phyloP scores from a whole-genome alignment of 2,113 vertebrate genomes.

The Trichechus manatus region DNA sequence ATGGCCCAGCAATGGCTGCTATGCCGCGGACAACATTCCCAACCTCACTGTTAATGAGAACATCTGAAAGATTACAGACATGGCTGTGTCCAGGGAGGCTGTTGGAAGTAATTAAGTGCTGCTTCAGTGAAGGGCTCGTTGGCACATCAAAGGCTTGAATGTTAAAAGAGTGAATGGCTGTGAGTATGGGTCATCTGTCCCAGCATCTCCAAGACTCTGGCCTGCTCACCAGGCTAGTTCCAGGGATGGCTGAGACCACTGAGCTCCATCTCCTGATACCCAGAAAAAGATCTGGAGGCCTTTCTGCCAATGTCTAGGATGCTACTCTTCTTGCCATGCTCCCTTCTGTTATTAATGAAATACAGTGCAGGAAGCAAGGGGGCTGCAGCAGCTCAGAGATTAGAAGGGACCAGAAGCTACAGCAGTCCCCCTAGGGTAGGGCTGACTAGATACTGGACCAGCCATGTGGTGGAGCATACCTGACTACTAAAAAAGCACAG shows the following conservation, averaged over 20 bases:
- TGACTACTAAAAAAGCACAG: background rate
- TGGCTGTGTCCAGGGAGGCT: background rate
- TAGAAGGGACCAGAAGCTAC: background rate
- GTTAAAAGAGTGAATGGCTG: background rate
- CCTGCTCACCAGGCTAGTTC: background rate
- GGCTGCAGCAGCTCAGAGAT: background rate
- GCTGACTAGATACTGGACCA: rapidly evolving
- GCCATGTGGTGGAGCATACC: rapidly evolving
- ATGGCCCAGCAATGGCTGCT: background rate
- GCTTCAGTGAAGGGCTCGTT: rapidly evolving
- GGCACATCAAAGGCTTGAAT: background rate
- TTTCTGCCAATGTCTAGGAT: background rate
- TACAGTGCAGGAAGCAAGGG: rapidly evolving
- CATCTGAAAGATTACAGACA: background rate
- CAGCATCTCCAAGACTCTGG: background rate
- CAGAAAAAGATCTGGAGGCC: rapidly evolving
- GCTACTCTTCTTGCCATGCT: rapidly evolving
- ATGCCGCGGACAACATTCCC: rapidly evolving
- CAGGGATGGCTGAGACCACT: rapidly evolving
- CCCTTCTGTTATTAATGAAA: background rate
- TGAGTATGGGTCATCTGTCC: background rate
- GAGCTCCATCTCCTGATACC: rapidly evolving
- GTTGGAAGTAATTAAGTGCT: background rate
- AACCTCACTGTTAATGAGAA: background rate
- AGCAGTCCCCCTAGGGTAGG: background rate